Base-by-base conservation (phyloP, 2,113 vertebrate species). In the Pteruthius melanotis region DNA sequence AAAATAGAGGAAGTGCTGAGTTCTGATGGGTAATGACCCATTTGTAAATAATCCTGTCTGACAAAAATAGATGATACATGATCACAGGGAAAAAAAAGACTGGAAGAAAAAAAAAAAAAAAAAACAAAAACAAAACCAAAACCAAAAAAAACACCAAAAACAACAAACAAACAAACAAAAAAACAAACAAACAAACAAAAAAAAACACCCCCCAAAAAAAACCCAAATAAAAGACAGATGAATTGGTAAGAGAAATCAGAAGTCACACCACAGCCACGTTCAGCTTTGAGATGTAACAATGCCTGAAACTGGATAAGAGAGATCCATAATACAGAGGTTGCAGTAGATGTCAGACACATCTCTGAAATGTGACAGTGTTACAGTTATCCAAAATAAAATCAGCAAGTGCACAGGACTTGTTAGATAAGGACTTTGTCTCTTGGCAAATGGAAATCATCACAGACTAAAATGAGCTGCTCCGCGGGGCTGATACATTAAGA, bases 181-280 rank as follows among this genome's bases (percentile, higher is more conserved):
- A n/a, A n/a, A n/a, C n/a, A n/a, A n/a, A n/a, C n/a, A n/a, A n/a
- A n/a, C n/a, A n/a, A n/a, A n/a, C n/a, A n/a, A n/a, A n/a, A n/a
- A n/a, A n/a, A n/a, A n/a, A n/a, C n/a, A n/a, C n/a, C n/a, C n/a
- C n/a, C n/a, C n/a, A 71, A 69, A 13, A 65, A 81, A 35, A 44
- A 42, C n/a, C n/a, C n/a, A 44, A 47, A 44, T 2, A 77, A 26
- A 26, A 24, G 23, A 37, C n/a, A 96, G 47, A 90, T 91, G 94
- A 97, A 97, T 87, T 96, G 63, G 74, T 65, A 89, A 68, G 61
- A 92, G 56, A 87, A 84, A 57, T 52, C 78, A 90, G 94, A 91
- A 91, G 71, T 92, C 88, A 83, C 42, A 88, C 22, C 40, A n/a
- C 31, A 72, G 50, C 53, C 64, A 82, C 64, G 68, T 80, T 89